Evolutionary conservation across 2,113 vertebrate species (phyloP).

Genomic region (Chaenogobius annularis): DNA sequence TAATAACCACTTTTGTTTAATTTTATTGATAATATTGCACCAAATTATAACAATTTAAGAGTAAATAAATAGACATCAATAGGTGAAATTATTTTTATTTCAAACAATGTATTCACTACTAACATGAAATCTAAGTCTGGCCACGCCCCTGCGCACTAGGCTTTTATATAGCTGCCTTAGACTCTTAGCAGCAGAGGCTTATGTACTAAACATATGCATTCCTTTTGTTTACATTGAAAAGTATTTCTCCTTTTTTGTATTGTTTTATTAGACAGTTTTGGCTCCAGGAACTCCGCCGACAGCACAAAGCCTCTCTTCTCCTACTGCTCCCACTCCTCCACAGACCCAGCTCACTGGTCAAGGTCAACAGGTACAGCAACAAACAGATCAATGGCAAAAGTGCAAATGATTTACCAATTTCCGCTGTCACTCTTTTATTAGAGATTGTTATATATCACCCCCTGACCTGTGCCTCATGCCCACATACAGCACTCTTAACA

Average conservation of each 20-base stretch:
- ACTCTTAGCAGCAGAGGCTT: neutral
- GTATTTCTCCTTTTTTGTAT: constrained; percentile 19
- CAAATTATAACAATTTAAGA: too few relatives aligned
- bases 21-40: too few relatives aligned
- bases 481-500: constrained; percentile 60
- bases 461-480: constrained; percentile 59
- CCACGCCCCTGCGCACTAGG: too few relatives aligned
- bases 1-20: too few relatives aligned
- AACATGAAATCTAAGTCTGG: too few relatives aligned
- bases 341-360: constrained; percentile 49
- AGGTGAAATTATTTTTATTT: too few relatives aligned
- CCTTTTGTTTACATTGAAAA: neutral
- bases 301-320: constrained; percentile 49
- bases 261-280: constrained; percentile 65
- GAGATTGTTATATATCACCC: constrained; percentile 40
- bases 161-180: neutral
- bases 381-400: constrained; percentile 8
- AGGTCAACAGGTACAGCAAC: constrained; percentile 59
- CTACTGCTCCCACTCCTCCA: constrained; percentile 33
- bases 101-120: too few relatives aligned
- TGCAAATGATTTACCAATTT: neutral
- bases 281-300: constrained; percentile 57
- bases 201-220: neutral
- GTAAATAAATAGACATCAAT: too few relatives aligned
- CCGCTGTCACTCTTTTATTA: neutral